Base-by-base conservation (phyloP, 2,797 vertebrate genomes). In the Urocyon cinereoargenteus region DNA sequence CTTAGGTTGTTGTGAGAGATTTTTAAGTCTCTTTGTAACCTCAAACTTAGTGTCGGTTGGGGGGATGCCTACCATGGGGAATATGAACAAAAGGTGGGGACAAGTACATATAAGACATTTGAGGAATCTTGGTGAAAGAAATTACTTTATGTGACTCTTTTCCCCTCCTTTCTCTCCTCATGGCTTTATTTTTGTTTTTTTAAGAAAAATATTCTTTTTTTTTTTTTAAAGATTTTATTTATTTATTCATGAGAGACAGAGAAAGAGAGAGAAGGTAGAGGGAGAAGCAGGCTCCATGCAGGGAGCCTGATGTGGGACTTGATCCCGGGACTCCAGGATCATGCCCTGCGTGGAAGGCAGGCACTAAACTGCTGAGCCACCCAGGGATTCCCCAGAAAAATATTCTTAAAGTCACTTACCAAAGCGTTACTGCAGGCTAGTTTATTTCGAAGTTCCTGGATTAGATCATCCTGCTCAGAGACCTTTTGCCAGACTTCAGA, bases 371-470 rank as follows among this genome's bases (percentile, higher is more conserved):
- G n/a, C n/a, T n/a, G n/a, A n/a, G n/a, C n/a, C n/a, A n/a, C n/a
- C n/a, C n/a, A n/a, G n/a, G n/a, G n/a, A n/a, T n/a, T n/a, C n/a
- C n/a, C n/a, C 26, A 82, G 88, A 87, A 66, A 82, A 92, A n/a
- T 66, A 21, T n/a, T 68, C 26, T 57, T 51, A 26, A 78, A 88
- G 77, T 16, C 57, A 72, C 90, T 90, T 86, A 98, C 98, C 98
- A 98, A 95, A 87, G 81, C n/a, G 0, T 97, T 98, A 57, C 97
- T 98, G 82, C 95, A 86, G 21, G 98, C 97, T 19, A 98, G 83
- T 59, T 97, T 98, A 64, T 98, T 98, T 64, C 98, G 97, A 66
- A 99, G 98, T 12, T 97, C 98, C 86, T 95, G 95, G 79, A 99
- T 98, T 57, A 98, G 96, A 92, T 98, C 97, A 59, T 99, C 98